Base-by-base conservation (phyloP, 2,113 vertebrate genomes). In the Clarias batrachus region DNA sequence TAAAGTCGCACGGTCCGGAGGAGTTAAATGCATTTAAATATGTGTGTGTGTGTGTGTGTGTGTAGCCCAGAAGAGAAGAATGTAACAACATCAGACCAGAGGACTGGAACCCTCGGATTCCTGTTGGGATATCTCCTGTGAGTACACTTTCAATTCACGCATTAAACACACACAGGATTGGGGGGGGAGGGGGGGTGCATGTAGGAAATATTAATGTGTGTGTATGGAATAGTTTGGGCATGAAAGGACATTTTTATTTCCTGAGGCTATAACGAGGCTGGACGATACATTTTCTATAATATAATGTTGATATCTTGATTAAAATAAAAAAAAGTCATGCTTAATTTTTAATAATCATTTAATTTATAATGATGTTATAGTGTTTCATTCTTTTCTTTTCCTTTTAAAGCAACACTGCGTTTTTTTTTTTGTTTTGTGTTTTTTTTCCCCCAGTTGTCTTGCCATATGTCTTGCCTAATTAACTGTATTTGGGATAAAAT, bases 81-180 rank as follows among this genome's bases (percentile, higher is more conserved):
- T 95, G 95, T 52, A 96, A 94, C 91, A 95, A 93, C 86, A 90
- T 95, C 6, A 90, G 95, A 88, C 93, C 95, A 0, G 95, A 96
- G 76, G 95, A 96, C 88, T 95, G 95, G 95, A 96, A 95, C 89
- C 95, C 95, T 84, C 88, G 95, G 86, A 96, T 95, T 92, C 95
- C 95, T 1, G 95, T 96, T 88, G 94, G 95, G 90, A 95, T 95
- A 88, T 95, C 95, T 86, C 94, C 95, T 90, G 95, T 96, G 91
- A 96, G 95, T 91, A 91, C 8, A 0, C 14, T 71, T 60, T 81
- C 21, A 10, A 2, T 27, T 82, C 30, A 81, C 6, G 16, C 25
- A 1, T 54, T n/a, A n/a, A 54, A 54, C 23, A 16, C 41, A 9
- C 0, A 33, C 25, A 25, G 21, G 19, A 41, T 73, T 41, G 25